phyloP scores from a whole-genome alignment of 2,113 vertebrate genomes.

The Pelobates fuscus region DNA sequence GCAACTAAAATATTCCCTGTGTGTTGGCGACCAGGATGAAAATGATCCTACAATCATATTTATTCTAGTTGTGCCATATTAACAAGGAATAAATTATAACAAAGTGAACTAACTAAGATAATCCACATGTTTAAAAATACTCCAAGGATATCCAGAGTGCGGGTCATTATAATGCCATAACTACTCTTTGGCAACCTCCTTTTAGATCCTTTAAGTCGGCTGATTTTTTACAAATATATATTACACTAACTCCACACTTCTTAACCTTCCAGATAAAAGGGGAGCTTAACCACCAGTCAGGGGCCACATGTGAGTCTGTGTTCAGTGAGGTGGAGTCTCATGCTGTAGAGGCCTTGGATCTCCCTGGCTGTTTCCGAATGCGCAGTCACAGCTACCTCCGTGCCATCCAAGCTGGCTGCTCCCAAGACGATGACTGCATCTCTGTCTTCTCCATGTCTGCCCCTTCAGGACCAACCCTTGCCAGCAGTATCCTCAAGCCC shows the following conservation, averaged over 20 bases:
- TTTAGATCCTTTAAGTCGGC: too few relatives aligned
- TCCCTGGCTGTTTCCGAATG: constrained; percentile 95
- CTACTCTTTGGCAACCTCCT: too few relatives aligned
- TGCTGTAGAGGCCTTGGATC: constrained; percentile 93
- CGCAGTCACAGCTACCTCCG: constrained; percentile 97
- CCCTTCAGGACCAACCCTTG: constrained; percentile 79
- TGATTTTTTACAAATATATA: too few relatives aligned
- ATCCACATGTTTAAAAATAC: too few relatives aligned
- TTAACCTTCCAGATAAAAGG: constrained; percentile 78
- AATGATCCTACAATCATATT: too few relatives aligned
- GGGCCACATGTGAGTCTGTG: constrained; percentile 91
- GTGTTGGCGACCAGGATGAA: too few relatives aligned
- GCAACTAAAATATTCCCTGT: too few relatives aligned
- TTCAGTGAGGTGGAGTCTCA: constrained; percentile 95
- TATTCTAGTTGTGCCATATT: too few relatives aligned
- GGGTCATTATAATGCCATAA: too few relatives aligned
- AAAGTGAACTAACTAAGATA: too few relatives aligned
- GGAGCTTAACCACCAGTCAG: constrained; percentile 89
- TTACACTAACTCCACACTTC: neutral
- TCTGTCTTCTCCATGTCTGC: constrained; percentile 91
- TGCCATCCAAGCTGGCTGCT: constrained; percentile 97
- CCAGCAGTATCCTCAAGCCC: constrained; percentile 80
- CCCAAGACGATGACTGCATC: constrained; percentile 97
- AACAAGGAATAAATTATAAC: too few relatives aligned
- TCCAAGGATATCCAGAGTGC: too few relatives aligned